Evolutionary conservation across 2,113 vertebrate genomes (phyloP), one percentile per base, ranked within the genome.

Genomic region (Scomber japonicus): DNA sequence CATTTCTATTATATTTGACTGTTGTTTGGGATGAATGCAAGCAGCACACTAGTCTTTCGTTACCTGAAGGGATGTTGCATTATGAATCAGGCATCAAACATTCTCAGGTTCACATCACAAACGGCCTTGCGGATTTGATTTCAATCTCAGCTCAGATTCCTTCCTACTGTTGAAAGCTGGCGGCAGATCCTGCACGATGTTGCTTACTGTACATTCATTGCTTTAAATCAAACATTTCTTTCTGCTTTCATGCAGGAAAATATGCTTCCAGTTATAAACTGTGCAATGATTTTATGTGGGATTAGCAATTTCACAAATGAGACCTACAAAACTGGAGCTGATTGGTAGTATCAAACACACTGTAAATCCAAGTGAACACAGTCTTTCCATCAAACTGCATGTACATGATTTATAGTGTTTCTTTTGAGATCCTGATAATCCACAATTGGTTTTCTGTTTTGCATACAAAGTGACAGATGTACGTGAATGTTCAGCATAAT

Each of bases 41-140:
- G 31, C 21, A 1, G 13, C 55, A 16, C 30, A 35, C 57, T 57
- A 40, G 49, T 62, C 57, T 57, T 75, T 75, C 46, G 56, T 24
- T 14, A 87, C 65, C 82, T 73, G 82, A 66, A 78, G 88, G 61
- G 35, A 67, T 82, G 67, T 60, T 85, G 30, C 80, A 81, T 92
- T 82, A 80, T 89, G 79, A 87, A 90, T 90, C 59, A 86, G 61
- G 40, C 49, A 73, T 83, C 71, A 83, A 59, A 75, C 56, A 66
- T 85, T 74, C 81, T 74, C 68, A 66, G 56, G 56, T 71, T 82
- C 79, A 71, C 61, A 81, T 87, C 79, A 69, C 51, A 82, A 72
- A 74, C 46, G 51, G 76, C 72, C 73, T 68, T 67, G 79, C 83
- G 81, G 48, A 88, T 85, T 80, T 55, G 62, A 77, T 88, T 89